These are phyloP conservation scores for Thecocarcelia acutangulata DNA, from an alignment of 2,888 invertebrate genomes.

Conservation along the genomic window DNA sequence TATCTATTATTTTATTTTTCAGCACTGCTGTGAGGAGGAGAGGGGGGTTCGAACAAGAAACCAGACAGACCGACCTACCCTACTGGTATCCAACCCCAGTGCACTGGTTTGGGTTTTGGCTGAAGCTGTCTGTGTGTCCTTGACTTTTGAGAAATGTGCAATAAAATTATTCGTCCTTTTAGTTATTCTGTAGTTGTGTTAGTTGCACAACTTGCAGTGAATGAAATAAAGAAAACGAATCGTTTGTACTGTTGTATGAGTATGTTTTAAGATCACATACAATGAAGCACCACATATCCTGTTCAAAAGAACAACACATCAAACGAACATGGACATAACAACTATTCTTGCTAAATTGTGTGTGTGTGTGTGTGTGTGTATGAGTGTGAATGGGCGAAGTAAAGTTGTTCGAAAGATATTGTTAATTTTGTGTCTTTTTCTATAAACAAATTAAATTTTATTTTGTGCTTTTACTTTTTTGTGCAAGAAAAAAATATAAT, in stretches of 20 bases:
- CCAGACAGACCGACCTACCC: neutral
- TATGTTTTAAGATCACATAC: neutral
- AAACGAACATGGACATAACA: neutral
- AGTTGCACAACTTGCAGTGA: constrained; percentile 1
- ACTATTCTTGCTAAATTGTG: neutral
- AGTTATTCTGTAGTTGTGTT: constrained; percentile 14
- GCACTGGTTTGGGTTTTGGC: constrained; percentile 15
- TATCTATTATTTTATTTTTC: constrained; percentile 12
- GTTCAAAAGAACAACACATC: neutral
- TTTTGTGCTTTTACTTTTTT: constrained; percentile 20
- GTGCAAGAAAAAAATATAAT: neutral
- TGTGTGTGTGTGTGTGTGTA: neutral
- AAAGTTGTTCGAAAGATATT: constrained; percentile 11
- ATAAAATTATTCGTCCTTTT: constrained; percentile 31
- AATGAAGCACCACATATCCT: constrained; percentile 21
- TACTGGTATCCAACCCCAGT: too few relatives aligned
- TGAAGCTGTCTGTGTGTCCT: constrained; percentile 47
- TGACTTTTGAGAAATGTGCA: constrained; percentile 59
- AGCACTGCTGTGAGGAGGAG: too few relatives aligned
- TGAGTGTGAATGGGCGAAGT: neutral
- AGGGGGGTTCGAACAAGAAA: neutral
- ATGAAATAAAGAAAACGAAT: constrained; percentile 15
- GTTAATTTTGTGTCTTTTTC: constrained; percentile 1
- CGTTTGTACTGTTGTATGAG: constrained; percentile 13
- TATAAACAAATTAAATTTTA: neutral